Evolutionary conservation across 2,797 vertebrate species (phyloP).

Genomic region (Hipposideros larvatus): DNA sequence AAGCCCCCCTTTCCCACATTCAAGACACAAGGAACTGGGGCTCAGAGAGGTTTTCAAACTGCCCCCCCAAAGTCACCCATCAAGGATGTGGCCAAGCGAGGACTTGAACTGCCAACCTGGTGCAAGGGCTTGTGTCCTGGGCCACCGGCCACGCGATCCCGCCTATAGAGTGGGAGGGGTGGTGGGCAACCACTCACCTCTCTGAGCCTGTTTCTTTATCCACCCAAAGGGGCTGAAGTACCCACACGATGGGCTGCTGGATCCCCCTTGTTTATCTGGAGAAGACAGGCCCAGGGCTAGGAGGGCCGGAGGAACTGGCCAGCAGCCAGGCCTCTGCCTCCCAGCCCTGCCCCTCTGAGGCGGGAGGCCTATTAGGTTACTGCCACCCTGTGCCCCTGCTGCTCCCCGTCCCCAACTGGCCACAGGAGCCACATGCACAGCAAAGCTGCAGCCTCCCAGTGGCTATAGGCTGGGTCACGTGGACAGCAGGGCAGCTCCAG

Average conservation of each 20-base stretch:
- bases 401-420: neutral
- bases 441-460: fast-evolving
- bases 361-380: neutral
- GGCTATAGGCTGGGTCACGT: neutral
- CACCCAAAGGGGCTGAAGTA: fast-evolving
- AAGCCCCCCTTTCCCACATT: neutral
- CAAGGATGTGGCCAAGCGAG: fast-evolving
- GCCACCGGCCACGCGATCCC: fast-evolving
- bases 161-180: fast-evolving
- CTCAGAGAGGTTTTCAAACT: neutral
- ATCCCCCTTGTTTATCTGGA: fast-evolving
- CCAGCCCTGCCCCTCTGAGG: neutral
- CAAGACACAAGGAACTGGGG: neutral
- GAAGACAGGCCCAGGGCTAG: neutral
- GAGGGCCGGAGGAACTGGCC: fast-evolving
- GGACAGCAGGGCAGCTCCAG: neutral
- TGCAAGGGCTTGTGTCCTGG: neutral
- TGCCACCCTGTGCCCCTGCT: neutral
- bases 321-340: neutral
- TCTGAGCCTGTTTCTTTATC: neutral
- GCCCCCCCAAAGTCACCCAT: too few species aligned
- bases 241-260: fast-evolving
- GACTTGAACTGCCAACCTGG: too few species aligned
- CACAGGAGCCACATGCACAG: fast-evolving
- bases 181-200: fast-evolving